Base-by-base conservation (phyloP, 2,113 vertebrate genomes). In the Neotoma lepida region DNA sequence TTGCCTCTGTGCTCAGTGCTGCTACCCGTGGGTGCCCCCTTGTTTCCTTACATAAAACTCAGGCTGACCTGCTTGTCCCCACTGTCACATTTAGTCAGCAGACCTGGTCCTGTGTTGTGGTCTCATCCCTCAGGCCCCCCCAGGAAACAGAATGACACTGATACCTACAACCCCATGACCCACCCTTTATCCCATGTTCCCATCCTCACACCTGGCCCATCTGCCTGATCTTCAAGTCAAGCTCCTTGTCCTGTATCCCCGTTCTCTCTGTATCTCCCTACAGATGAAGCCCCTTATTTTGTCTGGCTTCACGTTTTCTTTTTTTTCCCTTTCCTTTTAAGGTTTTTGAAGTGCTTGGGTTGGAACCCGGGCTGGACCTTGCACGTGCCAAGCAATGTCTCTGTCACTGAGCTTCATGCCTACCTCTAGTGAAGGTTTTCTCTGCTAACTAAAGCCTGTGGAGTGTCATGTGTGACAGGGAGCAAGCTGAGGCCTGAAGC, bases 151-250 rank as follows among this genome's bases (percentile, higher is more conserved):
- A 49, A 20, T 10, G 30, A 9, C 10, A 30, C 39, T 61, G 18
- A 51, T 2, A 41, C n/a, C 76, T 44, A 0, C 46, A 24, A 0
- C 77, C 56, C 0, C 7, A n/a, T 39, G 12, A 22, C 35, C 8
- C 6, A 14, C 33, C 39, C 64, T 24, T 6, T 51, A 24, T 35
- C 26, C 51, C 0, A 1, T 22, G 14, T 58, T 28, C 22, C 63
- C 20, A 6, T 46, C 22, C 51, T 35, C 49, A 7, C 7, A 3
- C 26, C 17, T 58, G 6, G 4, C 70, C 35, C 15, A 17, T 44
- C 15, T 84, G 81, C 26, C 80, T 61, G 24, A 9, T 24, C 9
- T 64, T 44, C 39, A 85, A 39, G 35, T n/a, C 78, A n/a, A 46
- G n/a, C 41, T 85, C 28, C 58, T 44, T 46, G 28, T 61, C 14